Evolutionary conservation across 2,888 invertebrate genomes (phyloP).

Genomic region (Cabera pusaria): DNA sequence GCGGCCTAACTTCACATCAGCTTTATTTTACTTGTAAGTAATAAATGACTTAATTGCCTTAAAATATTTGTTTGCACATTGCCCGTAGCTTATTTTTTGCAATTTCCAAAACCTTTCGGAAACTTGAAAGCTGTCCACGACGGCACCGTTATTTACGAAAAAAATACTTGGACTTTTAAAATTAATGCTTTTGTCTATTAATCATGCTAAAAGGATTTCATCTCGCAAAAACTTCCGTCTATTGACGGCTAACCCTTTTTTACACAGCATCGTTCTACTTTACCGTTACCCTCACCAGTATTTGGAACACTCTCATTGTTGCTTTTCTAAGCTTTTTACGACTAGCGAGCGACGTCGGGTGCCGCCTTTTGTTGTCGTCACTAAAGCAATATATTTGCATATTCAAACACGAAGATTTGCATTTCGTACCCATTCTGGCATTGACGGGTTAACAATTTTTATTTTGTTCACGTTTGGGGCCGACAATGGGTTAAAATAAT

Average conservation of each 20-base stretch:
- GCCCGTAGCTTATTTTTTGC: slow-evolving; percentile 7
- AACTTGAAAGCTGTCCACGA: slow-evolving; percentile 36
- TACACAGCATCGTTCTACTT: slow-evolving; percentile 39
- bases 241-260: slow-evolving; percentile 71
- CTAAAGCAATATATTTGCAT: slow-evolving; percentile 71
- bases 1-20: too few species aligned
- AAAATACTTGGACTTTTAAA: slow-evolving; percentile 53
- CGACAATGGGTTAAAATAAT: slow-evolving; percentile 62
- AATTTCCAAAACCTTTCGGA: slow-evolving; percentile 31
- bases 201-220: slow-evolving; percentile 72
- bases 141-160: slow-evolving; percentile 41
- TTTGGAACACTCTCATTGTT: slow-evolving; percentile 67
- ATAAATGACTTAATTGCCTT: too few species aligned
- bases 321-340: slow-evolving; percentile 70
- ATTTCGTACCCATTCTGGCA: slow-evolving; percentile 58
- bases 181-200: slow-evolving; percentile 72
- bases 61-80: slow-evolving; percentile 2
- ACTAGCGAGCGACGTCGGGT: slow-evolving; percentile 51
- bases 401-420: slow-evolving; percentile 67
- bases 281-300: slow-evolving; percentile 63
- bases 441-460: slow-evolving; percentile 57
- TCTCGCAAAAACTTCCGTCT: slow-evolving; percentile 56
- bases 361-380: slow-evolving; percentile 53
- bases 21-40: too few species aligned
- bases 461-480: slow-evolving; percentile 46